Percentiles rank a stretch among this genome's conserved stretches.
phyloP scores from a whole-genome alignment of 2,888 invertebrate genomes.

The Listrodromus nycthemerus region DNA sequence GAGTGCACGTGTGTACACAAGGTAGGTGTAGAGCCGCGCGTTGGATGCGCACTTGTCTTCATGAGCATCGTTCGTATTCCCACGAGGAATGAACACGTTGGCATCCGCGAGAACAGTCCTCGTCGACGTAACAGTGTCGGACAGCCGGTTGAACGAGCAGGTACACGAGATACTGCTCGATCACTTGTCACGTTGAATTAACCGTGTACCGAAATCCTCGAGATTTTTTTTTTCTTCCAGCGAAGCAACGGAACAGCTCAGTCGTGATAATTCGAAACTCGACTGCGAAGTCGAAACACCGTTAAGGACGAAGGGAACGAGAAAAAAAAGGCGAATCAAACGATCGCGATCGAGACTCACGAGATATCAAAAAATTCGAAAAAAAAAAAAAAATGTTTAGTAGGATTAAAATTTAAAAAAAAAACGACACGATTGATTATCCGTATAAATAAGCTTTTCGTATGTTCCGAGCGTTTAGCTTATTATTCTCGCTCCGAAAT shows the following conservation, averaged over 20 bases:
- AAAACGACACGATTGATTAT: not conserved
- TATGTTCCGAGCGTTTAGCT: not conserved
- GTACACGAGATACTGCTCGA: constrained; percentile 52
- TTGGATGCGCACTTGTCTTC: constrained; percentile 31
- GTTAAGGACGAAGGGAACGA: constrained; percentile 1
- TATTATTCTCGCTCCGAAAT: not conserved
- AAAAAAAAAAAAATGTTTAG: not conserved
- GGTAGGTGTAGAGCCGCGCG: not conserved
- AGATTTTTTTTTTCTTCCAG: not conserved
- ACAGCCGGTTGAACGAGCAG: constrained; percentile 33
- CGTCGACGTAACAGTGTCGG: constrained; percentile 40
- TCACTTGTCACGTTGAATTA: constrained; percentile 61
- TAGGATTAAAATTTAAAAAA: not conserved
- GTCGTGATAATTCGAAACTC: constrained; percentile 26
- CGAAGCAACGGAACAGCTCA: constrained; percentile 14
- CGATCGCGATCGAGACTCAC: not conserved
- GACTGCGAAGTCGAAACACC: constrained; percentile 5
- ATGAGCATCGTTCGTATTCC: constrained; percentile 35
- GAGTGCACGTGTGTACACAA: not conserved
- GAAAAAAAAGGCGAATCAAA: not conserved
- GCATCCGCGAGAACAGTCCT: constrained; percentile 13
- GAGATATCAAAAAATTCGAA: not conserved
- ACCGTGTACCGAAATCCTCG: constrained; percentile 34
- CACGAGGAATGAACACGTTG: constrained; percentile 46
- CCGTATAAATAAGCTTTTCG: not conserved